Evolutionary conservation across 2,888 invertebrate genomes (phyloP).

Genomic region (Drosophila cracens): DNA sequence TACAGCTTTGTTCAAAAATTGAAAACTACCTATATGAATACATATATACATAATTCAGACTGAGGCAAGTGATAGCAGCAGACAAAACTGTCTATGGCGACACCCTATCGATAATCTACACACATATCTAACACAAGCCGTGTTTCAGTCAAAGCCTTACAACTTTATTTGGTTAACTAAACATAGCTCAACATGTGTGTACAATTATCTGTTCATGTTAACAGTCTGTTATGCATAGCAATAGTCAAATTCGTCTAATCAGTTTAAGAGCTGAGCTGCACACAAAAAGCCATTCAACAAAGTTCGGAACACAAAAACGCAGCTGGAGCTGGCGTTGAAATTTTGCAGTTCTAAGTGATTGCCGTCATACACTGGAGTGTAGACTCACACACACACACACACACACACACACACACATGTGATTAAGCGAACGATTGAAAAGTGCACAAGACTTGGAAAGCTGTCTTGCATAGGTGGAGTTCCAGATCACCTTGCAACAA

Average conservation of each 20-base stretch:
- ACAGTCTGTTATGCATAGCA: constrained; percentile 23
- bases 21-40: not conserved
- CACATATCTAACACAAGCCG: not conserved
- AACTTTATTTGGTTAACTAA: constrained; percentile 19
- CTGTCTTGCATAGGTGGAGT: constrained; percentile 52
- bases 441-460: constrained; percentile 18
- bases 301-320: constrained; percentile 53
- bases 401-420: constrained; percentile 21
- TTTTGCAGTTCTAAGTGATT: constrained; percentile 41
- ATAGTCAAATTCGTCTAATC: constrained; percentile 38
- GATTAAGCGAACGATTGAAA: constrained; percentile 56
- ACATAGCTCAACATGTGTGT: constrained; percentile 9
- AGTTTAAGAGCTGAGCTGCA: constrained; percentile 12
- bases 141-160: constrained; percentile 5
- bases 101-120: not conserved
- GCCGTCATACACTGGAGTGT: not conserved
- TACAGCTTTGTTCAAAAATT: not conserved
- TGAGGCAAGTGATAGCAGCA: not conserved
- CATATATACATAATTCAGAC: not conserved
- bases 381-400: not conserved
- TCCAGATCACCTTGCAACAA: constrained; percentile 61
- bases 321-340: constrained; percentile 68
- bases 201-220: constrained; percentile 34
- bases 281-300: constrained; percentile 21
- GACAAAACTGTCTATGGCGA: not conserved